Conservation (phyloP, 2,888 invertebrate genomes). For the Drosophila neutralis region DNA sequence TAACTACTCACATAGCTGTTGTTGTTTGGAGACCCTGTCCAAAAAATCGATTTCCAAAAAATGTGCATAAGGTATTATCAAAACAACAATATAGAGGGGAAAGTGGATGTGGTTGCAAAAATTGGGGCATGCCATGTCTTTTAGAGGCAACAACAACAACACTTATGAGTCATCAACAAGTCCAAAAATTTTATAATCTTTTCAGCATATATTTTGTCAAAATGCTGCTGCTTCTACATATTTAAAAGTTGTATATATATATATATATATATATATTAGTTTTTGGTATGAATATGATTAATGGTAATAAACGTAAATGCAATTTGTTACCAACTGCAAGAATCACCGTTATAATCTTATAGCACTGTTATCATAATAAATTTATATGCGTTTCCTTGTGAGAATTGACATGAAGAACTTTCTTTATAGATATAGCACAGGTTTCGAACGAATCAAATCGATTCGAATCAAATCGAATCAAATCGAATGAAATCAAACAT, state of each 20-base stretch:
- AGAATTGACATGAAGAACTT: conserved; percentile 40
- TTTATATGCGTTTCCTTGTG: conserved; percentile 14
- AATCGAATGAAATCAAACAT: neutral
- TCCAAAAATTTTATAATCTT: neutral
- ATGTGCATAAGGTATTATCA: conserved; percentile 13
- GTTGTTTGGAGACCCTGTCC: conserved; percentile 4
- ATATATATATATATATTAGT: neutral
- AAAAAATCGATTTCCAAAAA: conserved; percentile 6
- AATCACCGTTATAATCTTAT: conserved; percentile 6
- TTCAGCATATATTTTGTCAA: conserved; percentile 1
- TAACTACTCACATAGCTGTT: neutral
- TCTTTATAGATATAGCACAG: conserved; percentile 13
- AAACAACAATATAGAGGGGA: neutral
- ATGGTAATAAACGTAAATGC: conserved; percentile 43
- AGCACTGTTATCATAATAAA: conserved; percentile 2
- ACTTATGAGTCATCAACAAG: conserved; percentile 17
- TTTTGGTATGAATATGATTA: conserved; percentile 29
- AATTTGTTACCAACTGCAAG: conserved; percentile 41
- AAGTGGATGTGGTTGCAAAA: neutral
- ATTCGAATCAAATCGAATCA: neutral
- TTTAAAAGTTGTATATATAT: conserved; percentile 17
- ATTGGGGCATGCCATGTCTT: conserved; percentile 28
- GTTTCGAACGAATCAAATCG: neutral
- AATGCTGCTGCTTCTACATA: conserved; percentile 7
- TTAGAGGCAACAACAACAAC: conserved; percentile 37